Conservation (phyloP, 2,888 invertebrate species). For the Capitulum mitella region DNA sequence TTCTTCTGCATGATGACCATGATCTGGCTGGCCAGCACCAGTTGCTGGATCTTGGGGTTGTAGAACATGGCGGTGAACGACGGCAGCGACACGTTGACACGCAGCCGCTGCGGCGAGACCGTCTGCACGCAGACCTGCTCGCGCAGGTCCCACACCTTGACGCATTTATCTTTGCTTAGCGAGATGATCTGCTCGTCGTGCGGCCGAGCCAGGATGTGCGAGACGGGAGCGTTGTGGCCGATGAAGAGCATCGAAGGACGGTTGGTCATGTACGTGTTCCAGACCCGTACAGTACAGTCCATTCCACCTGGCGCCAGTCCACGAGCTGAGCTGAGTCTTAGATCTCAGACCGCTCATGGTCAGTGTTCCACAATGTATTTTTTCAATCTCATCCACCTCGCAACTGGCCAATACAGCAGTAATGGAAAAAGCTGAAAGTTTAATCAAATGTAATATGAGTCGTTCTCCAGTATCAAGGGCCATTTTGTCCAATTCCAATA, state of each 20-base stretch:
- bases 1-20: constrained; percentile 13
- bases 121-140: constrained; percentile 61
- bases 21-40: constrained; percentile 54
- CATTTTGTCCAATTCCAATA: too few relatives aligned
- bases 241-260: constrained; percentile 56
- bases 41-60: constrained; percentile 57
- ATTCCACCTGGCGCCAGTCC: constrained; percentile 69
- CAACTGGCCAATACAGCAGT: too few relatives aligned
- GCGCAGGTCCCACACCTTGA: constrained; percentile 69
- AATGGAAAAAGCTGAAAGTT: too few relatives aligned
- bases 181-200: constrained; percentile 60
- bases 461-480: too few relatives aligned
- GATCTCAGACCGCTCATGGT: too few relatives aligned
- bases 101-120: constrained; percentile 38
- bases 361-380: too few relatives aligned
- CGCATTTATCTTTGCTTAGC: constrained; percentile 60
- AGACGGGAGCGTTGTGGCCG: constrained; percentile 64
- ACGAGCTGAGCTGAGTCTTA: too few relatives aligned
- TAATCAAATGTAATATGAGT: too few relatives aligned
- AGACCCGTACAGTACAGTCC: constrained; percentile 64
- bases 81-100: constrained; percentile 5
- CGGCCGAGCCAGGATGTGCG: constrained; percentile 59
- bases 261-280: constrained; percentile 69
- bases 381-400: too few relatives aligned
- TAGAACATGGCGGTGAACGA: constrained; percentile 47